These are phyloP conservation scores for Nannobrachium achirus DNA, from an alignment of 2,113 vertebrate species.

Conservation along the genomic window DNA sequence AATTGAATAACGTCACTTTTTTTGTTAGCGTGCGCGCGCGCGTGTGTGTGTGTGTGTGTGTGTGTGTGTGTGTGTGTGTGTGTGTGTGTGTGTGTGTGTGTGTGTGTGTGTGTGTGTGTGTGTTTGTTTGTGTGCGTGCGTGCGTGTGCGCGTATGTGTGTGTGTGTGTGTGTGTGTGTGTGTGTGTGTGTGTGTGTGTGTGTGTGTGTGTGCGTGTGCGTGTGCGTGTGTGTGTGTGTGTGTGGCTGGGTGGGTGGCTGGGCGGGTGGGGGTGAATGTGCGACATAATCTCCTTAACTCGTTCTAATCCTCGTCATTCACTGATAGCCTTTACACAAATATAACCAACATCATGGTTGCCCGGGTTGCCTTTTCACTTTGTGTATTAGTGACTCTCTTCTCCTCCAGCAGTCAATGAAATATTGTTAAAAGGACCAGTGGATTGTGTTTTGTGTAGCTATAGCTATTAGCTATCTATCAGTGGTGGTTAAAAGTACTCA, in stretches of 20 bases:
- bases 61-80: conserved; percentile 28
- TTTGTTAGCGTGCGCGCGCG: background rate
- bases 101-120: background rate
- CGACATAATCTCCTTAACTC: conserved; percentile 86
- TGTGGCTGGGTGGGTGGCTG: conserved; percentile 64
- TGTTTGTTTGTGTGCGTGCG: background rate
- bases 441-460: conserved; percentile 69
- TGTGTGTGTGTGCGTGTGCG: conserved; percentile 15
- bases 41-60: conserved; percentile 16
- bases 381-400: conserved; percentile 80
- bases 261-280: conserved; percentile 54
- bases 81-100: conserved; percentile 22
- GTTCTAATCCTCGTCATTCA: conserved; percentile 86
- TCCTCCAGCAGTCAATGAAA: conserved; percentile 83
- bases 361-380: conserved; percentile 80
- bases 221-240: conserved; percentile 33
- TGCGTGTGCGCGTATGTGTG: background rate
- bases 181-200: too few species aligned
- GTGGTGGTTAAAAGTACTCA: too few species aligned
- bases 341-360: conserved; percentile 85
- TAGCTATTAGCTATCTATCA: too few species aligned
- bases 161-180: too few species aligned
- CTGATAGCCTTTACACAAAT: conserved; percentile 85
- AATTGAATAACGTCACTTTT: conserved; percentile 36
- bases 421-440: conserved; percentile 66